Base-by-base conservation (phyloP, 1,140 invertebrate species). In the Nasonia vitripennis region DNA sequence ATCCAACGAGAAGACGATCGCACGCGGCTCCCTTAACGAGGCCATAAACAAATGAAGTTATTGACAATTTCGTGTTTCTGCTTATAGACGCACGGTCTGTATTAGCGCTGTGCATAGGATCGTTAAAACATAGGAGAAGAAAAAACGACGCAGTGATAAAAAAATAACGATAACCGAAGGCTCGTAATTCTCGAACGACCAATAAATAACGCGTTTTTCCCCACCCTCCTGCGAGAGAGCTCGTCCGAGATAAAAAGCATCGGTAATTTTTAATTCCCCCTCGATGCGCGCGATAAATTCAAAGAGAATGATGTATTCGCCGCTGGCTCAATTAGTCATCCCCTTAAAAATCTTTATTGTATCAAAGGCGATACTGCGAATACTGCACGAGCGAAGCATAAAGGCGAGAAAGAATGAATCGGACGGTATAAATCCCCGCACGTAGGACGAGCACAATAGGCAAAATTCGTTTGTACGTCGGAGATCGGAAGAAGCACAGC, bases 191-290 rank as follows among this genome's bases (percentile, higher is more conserved):
- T 82, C 85, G n/a, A 78, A 86, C 85, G 85, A 86, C 85, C 80
- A 78, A 82, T 86, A 86, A 86, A 86, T 86, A 86, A 86, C 48
- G 74, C 73, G 55, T 75, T 75, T 62, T 51, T 81, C 51, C 31
- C 41, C 41, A 41, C 51, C 74, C 51, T 78, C 45, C 12, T 9
- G 75, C 73, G 5, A 45, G 62, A 70, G 73, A 12, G 41, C 14
- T 51, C 48, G 48, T 62, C 20, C 55, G 78, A 82, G 85, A 86
- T 82, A 82, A 86, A 86, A 78, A 51, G 85, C 81, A 83, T 80
- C 85, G n/a, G 85, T 86, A 86, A 86, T 86, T 86, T 86, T 86
- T 86, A 71, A 86, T 78, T 83, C 80, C 77, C 81, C 81, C 81
- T 83, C 85, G 74, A 73, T 75, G 75, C 34, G 75, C 80, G 81